Conservation (phyloP, 2,113 vertebrate genomes). For the Macquaria australasica region DNA sequence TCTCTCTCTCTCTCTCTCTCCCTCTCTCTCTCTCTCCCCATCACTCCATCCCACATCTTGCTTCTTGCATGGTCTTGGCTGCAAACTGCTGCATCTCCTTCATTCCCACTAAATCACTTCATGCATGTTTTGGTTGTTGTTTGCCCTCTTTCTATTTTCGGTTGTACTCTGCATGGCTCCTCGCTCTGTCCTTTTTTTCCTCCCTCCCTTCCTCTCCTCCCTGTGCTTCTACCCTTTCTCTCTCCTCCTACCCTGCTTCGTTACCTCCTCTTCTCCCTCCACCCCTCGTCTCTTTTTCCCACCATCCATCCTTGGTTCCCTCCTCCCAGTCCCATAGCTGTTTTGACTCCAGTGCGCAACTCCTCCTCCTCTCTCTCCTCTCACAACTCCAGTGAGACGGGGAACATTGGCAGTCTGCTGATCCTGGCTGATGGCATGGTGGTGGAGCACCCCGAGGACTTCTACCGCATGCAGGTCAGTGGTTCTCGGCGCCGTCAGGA, state of each 20-base stretch:
- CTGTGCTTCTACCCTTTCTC: neutral
- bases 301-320: neutral
- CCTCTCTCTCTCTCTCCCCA: slow-evolving; percentile 4
- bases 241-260: too few relatives aligned
- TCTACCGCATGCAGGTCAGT: slow-evolving; percentile 96
- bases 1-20: slow-evolving; percentile 21
- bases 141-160: neutral
- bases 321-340: slow-evolving; percentile 64
- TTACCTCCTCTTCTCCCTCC: neutral
- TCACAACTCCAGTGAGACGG: slow-evolving; percentile 91
- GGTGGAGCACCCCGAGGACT: slow-evolving; percentile 92
- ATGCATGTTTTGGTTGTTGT: slow-evolving; percentile 31
- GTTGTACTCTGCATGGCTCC: slow-evolving; percentile 30
- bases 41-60: neutral
- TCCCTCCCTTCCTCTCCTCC: neutral
- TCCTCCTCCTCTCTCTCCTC: slow-evolving; percentile 94
- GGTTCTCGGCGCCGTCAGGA: neutral
- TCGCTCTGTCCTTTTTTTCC: neutral
- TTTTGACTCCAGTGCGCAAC: slow-evolving; percentile 91
- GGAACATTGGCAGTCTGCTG: slow-evolving; percentile 90
- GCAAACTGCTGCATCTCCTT: neutral
- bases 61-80: slow-evolving; percentile 12
- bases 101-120: neutral
- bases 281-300: neutral
- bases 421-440: slow-evolving; percentile 91